Conservation (phyloP, 2,797 vertebrate genomes). For the Hippocampus kuda region DNA sequence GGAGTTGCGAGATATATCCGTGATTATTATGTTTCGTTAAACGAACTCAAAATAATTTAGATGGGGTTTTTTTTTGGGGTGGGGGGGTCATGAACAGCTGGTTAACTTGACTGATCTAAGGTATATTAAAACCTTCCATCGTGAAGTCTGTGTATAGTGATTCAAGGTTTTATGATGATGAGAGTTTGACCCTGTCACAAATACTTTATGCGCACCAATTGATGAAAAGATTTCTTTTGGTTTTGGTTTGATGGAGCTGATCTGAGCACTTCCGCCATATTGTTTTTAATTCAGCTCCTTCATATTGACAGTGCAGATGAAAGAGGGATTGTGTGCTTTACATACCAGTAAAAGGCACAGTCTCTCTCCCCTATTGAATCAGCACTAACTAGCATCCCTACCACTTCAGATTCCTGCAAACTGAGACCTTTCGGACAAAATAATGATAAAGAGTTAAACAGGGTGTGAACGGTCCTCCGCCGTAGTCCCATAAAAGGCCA, state of each 20-base stretch:
- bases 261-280: neutral
- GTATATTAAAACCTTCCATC: too few relatives aligned
- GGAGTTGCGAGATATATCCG: neutral
- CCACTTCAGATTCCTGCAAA: conserved; percentile 20
- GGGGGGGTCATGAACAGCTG: too few relatives aligned
- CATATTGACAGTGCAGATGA: neutral
- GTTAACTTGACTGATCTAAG: too few relatives aligned
- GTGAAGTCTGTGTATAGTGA: too few relatives aligned
- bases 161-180: too few relatives aligned
- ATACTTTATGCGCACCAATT: too few relatives aligned
- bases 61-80: too few relatives aligned
- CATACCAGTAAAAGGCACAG: neutral
- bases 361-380: conserved; percentile 13
- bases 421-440: conserved; percentile 37
- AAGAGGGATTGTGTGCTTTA: neutral
- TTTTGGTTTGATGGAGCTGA: neutral
- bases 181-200: too few relatives aligned
- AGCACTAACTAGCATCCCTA: conserved; percentile 25
- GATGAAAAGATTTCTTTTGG: too few relatives aligned
- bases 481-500: conserved; percentile 51
- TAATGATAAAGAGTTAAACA: conserved; percentile 54
- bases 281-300: neutral
- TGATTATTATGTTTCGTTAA: neutral
- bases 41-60: neutral
- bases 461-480: conserved; percentile 57